Percentiles rank a stretch among this genome's conserved stretches.
Conservation (phyloP, 1,140 invertebrate species). For the Pseudomyrmex flavicornis region DNA sequence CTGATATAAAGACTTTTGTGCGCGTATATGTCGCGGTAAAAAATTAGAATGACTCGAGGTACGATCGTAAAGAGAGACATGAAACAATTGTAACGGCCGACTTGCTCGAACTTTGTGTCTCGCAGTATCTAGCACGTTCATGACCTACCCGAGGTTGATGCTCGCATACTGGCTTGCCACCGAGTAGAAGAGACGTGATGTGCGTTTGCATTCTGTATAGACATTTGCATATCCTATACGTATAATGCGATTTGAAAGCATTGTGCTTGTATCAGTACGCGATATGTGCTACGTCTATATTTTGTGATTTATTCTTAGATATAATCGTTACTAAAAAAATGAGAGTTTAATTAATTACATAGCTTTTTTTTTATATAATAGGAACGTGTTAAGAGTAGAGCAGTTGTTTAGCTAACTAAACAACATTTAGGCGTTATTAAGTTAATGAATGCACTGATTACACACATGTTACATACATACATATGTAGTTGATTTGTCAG, state of each 20-base stretch:
- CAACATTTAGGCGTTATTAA: neutral
- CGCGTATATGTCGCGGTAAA: neutral
- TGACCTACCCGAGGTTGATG: constrained; percentile 59
- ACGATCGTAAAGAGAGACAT: constrained; percentile 44
- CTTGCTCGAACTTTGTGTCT: constrained; percentile 33
- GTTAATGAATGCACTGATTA: neutral
- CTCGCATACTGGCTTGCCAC: constrained; percentile 2
- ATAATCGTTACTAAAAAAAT: too few species aligned
- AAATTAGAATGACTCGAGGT: constrained; percentile 35
- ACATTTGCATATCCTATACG: constrained; percentile 44
- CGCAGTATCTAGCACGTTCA: constrained; percentile 43
- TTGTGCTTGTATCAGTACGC: neutral
- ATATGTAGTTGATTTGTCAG: neutral
- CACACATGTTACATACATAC: neutral
- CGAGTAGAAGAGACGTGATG: constrained; percentile 54
- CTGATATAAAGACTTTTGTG: constrained; percentile 39
- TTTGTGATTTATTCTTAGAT: too few species aligned
- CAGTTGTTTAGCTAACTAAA: too few species aligned
- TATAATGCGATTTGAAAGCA: constrained; percentile 14
- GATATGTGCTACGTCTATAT: too few species aligned
- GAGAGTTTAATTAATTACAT: too few species aligned
- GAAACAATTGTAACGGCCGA: constrained; percentile 50
- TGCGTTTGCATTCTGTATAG: neutral
- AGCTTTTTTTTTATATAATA: too few species aligned
- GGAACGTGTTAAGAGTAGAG: too few species aligned